Percentiles rank a stretch among this genome's conserved stretches.
phyloP scores from a whole-genome alignment of 2,113 vertebrate species.

The Apteryx owenii region DNA sequence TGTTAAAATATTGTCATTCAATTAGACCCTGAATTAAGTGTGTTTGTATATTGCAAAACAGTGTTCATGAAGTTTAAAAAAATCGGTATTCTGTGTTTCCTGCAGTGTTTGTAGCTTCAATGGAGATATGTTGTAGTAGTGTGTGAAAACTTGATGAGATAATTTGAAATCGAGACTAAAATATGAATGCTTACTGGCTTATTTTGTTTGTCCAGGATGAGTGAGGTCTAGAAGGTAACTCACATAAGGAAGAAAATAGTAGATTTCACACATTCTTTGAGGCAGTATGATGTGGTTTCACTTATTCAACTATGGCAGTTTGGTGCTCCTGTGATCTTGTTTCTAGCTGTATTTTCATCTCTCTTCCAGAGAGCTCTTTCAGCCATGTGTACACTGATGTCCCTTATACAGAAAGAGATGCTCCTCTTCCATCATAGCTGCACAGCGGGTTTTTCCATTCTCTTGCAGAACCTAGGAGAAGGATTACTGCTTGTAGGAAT shows the following conservation, averaged over 20 bases:
- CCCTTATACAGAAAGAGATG: not conserved
- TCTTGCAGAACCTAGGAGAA: not conserved
- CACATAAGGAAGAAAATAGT: not conserved
- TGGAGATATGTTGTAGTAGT: accelerated
- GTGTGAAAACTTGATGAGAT: not conserved
- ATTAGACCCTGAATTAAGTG: not conserved
- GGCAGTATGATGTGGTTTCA: not conserved
- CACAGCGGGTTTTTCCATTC: not conserved
- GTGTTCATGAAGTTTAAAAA: not conserved
- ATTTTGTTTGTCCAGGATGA: not conserved
- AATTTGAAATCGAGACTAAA: not conserved
- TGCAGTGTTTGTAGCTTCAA: not conserved
- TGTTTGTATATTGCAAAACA: not conserved
- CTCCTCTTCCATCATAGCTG: not conserved
- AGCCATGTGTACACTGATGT: not conserved
- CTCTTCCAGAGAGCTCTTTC: not conserved
- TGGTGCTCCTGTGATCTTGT: not conserved
- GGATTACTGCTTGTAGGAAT: accelerated
- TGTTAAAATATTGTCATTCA: not conserved
- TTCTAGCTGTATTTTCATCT: not conserved
- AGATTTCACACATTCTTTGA: not conserved
- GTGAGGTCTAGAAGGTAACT: not conserved
- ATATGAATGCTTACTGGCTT: not conserved
- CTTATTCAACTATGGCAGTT: not conserved
- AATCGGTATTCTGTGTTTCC: not conserved